Conservation (phyloP, 2,888 invertebrate species). For the Nephrocerus scutellatus region DNA sequence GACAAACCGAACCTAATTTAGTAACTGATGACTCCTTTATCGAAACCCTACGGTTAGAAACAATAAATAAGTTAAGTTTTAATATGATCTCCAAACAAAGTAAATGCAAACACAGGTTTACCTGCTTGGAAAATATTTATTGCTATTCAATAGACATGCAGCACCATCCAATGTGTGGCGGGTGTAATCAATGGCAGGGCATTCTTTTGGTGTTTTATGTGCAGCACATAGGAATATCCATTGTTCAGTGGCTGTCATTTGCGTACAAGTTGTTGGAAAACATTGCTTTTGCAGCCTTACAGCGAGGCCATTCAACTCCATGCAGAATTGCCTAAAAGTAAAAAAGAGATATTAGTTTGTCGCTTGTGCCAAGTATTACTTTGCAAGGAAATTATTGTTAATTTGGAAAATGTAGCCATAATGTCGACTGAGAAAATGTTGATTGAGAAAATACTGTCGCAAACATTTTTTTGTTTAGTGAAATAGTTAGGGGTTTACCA, state of each 20-base stretch:
- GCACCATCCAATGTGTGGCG: slow-evolving; percentile 98
- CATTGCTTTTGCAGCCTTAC: slow-evolving; percentile 94
- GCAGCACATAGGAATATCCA: slow-evolving; percentile 99
- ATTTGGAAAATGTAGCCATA: too few species aligned
- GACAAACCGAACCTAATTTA: slow-evolving; percentile 96
- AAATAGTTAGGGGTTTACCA: too few species aligned
- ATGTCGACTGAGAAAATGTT: too few species aligned
- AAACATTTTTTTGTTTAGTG: too few species aligned
- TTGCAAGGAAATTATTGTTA: too few species aligned
- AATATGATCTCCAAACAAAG: not conserved
- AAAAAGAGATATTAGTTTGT: too few species aligned
- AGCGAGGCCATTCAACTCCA: slow-evolving; percentile 98
- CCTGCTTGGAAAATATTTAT: slow-evolving; percentile 99
- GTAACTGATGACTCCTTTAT: slow-evolving; percentile 98
- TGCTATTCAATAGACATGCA: slow-evolving; percentile 95
- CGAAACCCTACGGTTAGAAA: slow-evolving; percentile 69
- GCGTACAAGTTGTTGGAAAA: slow-evolving; percentile 92
- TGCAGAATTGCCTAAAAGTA: slow-evolving; percentile 84
- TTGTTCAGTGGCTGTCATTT: slow-evolving; percentile 99
- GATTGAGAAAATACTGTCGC: too few species aligned
- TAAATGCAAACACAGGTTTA: slow-evolving; percentile 40
- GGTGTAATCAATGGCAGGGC: slow-evolving; percentile 98
- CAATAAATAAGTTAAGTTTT: slow-evolving; percentile 3
- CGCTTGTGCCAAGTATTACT: too few species aligned
- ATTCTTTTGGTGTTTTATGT: slow-evolving; percentile 99